A percentile compares a stretch with the other conserved stretches of the same genome.
phyloP scores from a whole-genome alignment of 2,797 vertebrate species.

The Tragelaphus eurycerus region DNA sequence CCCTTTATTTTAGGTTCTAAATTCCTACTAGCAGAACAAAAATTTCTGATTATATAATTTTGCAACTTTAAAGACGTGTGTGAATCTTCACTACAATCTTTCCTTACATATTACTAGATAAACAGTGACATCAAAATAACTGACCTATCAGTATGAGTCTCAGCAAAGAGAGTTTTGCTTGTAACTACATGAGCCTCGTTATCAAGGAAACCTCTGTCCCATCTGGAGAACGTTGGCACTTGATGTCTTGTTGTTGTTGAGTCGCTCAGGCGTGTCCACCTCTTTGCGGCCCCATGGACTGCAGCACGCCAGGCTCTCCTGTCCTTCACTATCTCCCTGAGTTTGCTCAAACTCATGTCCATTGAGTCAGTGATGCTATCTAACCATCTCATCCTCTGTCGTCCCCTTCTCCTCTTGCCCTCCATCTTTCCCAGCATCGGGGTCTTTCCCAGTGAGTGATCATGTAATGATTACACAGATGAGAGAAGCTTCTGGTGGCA shows the following conservation, averaged over 20 bases:
- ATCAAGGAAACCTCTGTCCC: neutral
- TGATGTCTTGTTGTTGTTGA: neutral
- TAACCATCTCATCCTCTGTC: neutral
- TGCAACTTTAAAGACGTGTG: neutral
- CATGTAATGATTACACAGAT: neutral
- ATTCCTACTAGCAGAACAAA: neutral
- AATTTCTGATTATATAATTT: neutral
- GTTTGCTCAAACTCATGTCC: neutral
- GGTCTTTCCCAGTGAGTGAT: neutral
- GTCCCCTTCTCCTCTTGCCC: neutral
- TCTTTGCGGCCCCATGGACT: neutral
- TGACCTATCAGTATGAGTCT: neutral
- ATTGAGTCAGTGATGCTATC: neutral
- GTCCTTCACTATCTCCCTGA: neutral
- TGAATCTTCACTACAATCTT: neutral
- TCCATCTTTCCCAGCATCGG: neutral
- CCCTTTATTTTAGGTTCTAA: neutral
- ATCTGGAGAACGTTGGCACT: neutral
- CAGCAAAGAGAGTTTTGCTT: neutral
- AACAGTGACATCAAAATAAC: neutral
- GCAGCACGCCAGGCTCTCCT: neutral
- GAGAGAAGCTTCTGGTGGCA: rapidly evolving
- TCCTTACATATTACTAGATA: neutral
- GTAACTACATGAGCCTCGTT: neutral
- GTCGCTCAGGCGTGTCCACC: neutral